These are phyloP conservation scores for Apotomis capreana DNA, from an alignment of 2,888 invertebrate genomes.

Conservation along the genomic window DNA sequence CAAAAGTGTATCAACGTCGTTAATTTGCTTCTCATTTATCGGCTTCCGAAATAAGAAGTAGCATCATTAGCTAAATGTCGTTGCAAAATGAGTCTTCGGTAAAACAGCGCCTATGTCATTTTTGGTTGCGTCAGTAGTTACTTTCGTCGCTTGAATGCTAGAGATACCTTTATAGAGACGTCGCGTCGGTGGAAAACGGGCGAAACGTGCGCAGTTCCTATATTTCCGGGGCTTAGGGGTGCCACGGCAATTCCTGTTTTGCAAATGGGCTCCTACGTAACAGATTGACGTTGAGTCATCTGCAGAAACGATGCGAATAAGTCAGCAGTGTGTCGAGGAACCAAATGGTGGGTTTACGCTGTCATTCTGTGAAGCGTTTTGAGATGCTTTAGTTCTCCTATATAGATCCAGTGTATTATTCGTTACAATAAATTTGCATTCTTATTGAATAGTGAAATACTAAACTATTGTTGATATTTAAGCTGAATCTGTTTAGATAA, in stretches of 20 bases:
- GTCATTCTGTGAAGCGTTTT: constrained; percentile 21
- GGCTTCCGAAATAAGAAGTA: background rate
- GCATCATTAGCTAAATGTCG: background rate
- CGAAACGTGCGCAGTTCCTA: constrained; percentile 40
- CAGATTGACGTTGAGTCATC: constrained; percentile 36
- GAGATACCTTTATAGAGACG: constrained; percentile 32
- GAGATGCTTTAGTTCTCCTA: constrained; percentile 1
- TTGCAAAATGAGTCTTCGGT: background rate
- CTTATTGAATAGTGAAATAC: too few relatives aligned
- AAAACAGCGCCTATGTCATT: background rate
- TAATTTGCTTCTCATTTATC: constrained; percentile 34
- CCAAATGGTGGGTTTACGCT: constrained; percentile 19
- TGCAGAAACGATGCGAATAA: constrained; percentile 26
- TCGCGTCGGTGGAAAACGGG: constrained; percentile 37
- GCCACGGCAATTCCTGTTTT: constrained; percentile 37
- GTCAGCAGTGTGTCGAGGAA: constrained; percentile 24
- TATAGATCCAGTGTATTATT: background rate
- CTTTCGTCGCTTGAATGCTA: constrained; percentile 24
- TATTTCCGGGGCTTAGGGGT: constrained; percentile 38
- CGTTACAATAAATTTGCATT: too few relatives aligned
- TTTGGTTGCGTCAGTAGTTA: background rate
- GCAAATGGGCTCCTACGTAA: constrained; percentile 39
- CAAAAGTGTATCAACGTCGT: constrained; percentile 38
- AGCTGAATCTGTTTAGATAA: too few relatives aligned
- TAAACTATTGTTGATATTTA: too few relatives aligned